A percentile compares a stretch with the other conserved stretches of the same genome.
phyloP scores from a whole-genome alignment of 2,797 vertebrate species.

The Tadarida brasiliensis region DNA sequence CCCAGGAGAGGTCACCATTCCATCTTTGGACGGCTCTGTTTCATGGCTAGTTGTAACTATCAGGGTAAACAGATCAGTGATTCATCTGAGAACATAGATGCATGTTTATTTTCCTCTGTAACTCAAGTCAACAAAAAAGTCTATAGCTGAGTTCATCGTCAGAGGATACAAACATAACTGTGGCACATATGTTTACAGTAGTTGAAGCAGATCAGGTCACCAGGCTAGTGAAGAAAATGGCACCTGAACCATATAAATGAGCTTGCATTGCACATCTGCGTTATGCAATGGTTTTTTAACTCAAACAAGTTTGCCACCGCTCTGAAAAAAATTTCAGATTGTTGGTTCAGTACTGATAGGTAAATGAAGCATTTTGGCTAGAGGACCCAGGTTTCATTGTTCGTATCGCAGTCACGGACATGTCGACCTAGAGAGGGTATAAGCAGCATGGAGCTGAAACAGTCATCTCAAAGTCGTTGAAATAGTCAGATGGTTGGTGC shows the following conservation, averaged over 20 bases:
- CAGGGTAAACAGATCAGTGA: background rate
- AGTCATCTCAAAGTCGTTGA: background rate
- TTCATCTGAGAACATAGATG: background rate
- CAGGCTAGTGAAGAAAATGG: background rate
- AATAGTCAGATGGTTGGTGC: background rate
- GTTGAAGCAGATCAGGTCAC: background rate
- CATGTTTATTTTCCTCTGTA: constrained; percentile 40
- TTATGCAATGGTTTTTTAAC: background rate
- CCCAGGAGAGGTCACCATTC: background rate
- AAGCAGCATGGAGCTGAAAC: background rate
- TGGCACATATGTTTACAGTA: background rate
- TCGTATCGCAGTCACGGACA: background rate
- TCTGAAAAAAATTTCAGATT: background rate
- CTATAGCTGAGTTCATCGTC: background rate
- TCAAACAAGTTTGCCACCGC: background rate
- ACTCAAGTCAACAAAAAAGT: constrained; percentile 49
- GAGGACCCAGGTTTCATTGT: background rate
- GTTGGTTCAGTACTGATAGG: background rate
- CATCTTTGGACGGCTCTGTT: background rate
- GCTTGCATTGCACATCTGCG: background rate
- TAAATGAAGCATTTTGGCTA: background rate
- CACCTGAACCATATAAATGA: background rate
- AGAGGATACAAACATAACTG: background rate
- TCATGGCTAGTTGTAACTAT: background rate
- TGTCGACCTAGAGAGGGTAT: fast-evolving